These are phyloP conservation scores for Myotis myotis DNA, from an alignment of 2,797 vertebrate genomes.

Conservation along the genomic window DNA sequence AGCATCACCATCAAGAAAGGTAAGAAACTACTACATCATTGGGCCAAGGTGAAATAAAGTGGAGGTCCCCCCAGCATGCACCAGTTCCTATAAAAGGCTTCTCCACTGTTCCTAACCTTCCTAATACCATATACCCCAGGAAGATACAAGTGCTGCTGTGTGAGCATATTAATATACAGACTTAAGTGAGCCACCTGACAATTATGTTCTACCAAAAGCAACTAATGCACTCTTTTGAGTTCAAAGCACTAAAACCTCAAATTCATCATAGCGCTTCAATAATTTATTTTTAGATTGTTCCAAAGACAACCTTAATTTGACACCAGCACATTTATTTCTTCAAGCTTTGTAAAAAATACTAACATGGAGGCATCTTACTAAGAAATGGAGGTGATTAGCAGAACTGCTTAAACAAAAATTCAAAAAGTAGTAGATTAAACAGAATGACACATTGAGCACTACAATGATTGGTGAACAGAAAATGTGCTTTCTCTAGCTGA, in stretches of 20 bases:
- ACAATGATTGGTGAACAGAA: not conserved
- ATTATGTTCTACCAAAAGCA: not conserved
- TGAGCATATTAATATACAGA: not conserved
- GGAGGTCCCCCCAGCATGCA: not conserved
- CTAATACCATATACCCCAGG: not conserved
- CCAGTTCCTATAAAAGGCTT: not conserved
- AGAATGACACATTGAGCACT: not conserved
- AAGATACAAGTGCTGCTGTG: not conserved
- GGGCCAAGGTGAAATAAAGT: not conserved
- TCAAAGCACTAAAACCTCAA: constrained; percentile 47
- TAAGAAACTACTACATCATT: not conserved
- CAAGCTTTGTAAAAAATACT: constrained; percentile 16
- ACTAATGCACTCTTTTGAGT: not conserved
- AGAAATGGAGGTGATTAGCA: not conserved
- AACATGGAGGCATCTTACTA: not conserved
- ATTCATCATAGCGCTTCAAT: not conserved
- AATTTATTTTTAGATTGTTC: constrained; percentile 57
- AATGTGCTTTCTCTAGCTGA: not conserved
- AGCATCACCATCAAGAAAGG: not conserved
- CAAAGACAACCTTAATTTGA: constrained; percentile 37
- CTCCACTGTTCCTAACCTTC: not conserved
- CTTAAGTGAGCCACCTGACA: not conserved
- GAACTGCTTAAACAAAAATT: not conserved
- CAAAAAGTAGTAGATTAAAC: not conserved
- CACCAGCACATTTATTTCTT: not conserved